Conservation (phyloP, 2,888 invertebrate species). For the Diogma glabrata region DNA sequence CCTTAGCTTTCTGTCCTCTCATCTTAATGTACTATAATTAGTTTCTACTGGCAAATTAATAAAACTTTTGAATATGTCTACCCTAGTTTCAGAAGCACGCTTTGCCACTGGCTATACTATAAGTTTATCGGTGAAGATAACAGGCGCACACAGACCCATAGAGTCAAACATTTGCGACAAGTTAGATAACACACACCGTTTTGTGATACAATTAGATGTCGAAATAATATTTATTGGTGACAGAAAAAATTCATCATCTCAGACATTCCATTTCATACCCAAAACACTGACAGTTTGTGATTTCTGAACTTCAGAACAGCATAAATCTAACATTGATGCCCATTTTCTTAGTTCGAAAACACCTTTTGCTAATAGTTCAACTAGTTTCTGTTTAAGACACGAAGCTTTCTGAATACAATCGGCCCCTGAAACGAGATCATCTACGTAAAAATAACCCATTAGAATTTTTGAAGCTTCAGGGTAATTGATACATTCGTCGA, state of each 20-base stretch:
- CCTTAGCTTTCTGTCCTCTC: no score
- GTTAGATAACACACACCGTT: not conserved
- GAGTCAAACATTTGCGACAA: not conserved
- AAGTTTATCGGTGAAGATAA: not conserved
- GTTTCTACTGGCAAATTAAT: no score
- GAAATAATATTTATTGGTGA: not conserved
- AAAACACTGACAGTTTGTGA: not conserved
- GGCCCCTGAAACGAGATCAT: constrained; percentile 14
- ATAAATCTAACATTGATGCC: not conserved
- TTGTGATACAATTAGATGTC: not conserved
- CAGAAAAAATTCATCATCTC: no score
- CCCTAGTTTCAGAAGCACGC: no score
- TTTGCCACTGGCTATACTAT: not conserved
- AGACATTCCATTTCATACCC: not conserved
- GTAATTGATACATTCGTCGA: constrained; percentile 14
- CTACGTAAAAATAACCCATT: constrained; percentile 14
- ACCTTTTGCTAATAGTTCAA: not conserved
- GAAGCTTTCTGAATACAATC: constrained; percentile 5
- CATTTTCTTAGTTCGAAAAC: not conserved
- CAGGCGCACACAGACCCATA: no score
- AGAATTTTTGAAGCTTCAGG: constrained; percentile 15
- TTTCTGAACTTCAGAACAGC: not conserved
- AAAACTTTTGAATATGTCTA: no score
- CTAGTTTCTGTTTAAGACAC: not conserved
- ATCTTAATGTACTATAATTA: no score